Evolutionary conservation across 35 echinoderm and acorn worm genomes (phyloP), one percentile per base, ranked within the genome.

Genomic region (Holothuria glaberrima): DNA sequence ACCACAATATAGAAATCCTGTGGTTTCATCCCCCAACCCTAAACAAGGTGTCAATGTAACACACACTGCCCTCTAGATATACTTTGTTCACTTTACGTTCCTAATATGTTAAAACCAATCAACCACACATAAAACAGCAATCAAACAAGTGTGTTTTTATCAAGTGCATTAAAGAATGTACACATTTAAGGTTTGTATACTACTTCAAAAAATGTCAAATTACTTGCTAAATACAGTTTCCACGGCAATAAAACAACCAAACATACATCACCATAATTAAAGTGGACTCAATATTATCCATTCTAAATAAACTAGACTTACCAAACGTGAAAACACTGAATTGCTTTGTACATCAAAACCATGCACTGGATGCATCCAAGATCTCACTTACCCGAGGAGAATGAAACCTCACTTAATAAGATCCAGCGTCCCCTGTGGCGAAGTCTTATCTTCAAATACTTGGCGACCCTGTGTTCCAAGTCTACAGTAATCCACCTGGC

Each of bases 391-490:
- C 97, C 91, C 90, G 97, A 99, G 54, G 85, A 75, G 79, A 99
- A 95, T 7, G 87, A 88, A 3, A 99, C 85, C 76, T 99, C 97
- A 58, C 94, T 93, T 32, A 99, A 76, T 13, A 99, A 72, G 0
- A 99, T 90, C 97, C 97, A 99, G 24, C 69, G 89, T 17, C 88
- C 87, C 30, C 93, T 75, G 54, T 95, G 93, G 26, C 52, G 14
- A 3, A 99, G 84, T 34, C 22, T 59, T 63, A 91, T 88, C 56
- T 99, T 95, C 4, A 99, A 67, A 68, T 79, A 92, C 83, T 75
- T 74, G 24, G 90, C 97, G 30, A 99, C 91, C 22, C 93, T 86
- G 48, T 95, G 92, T 22, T 92, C 61, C 35, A 99, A 86, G 72
- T 99, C 80, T 7, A 99, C 75, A 6, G 88, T 94, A 2, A 99